Evolutionary conservation across 1,140 invertebrate genomes (phyloP).

Genomic region (Phocides pigmalion): DNA sequence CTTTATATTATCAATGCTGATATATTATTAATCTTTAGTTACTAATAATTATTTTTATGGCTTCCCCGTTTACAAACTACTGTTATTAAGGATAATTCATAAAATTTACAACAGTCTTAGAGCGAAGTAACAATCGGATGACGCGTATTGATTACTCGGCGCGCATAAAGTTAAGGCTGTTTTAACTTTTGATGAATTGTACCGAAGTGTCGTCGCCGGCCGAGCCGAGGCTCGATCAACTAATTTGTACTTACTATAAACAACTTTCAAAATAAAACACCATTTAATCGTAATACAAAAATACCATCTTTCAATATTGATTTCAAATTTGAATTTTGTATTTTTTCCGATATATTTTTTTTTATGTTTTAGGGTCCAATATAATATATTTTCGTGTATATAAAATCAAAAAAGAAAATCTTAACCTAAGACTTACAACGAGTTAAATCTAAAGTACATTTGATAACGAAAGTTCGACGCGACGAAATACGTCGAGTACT

Average conservation of each 20-base stretch:
- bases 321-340: conserved; percentile 63
- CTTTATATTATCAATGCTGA: conserved; percentile 81
- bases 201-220: conserved; percentile 56
- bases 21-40: conserved; percentile 82
- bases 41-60: conserved; percentile 80
- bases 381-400: conserved; percentile 45
- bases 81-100: conserved; percentile 56
- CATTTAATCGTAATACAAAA: conserved; percentile 69
- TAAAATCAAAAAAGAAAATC: conserved; percentile 49
- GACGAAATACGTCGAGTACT: conserved; percentile 35
- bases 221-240: conserved; percentile 59
- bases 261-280: conserved; percentile 68
- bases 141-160: conserved; percentile 31
- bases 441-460: conserved; percentile 53
- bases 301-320: conserved; percentile 69
- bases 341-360: conserved; percentile 53
- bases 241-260: conserved; percentile 78
- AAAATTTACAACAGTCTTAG: conserved; percentile 61
- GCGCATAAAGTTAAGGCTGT: conserved; percentile 46
- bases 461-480: conserved; percentile 57
- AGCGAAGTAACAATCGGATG: conserved; percentile 36
- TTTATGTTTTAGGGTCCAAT: conserved; percentile 52
- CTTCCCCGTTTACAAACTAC: conserved; percentile 68
- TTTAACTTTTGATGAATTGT: conserved; percentile 56
- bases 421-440: conserved; percentile 54